These are phyloP conservation scores for Esox niger DNA, from an alignment of 2,113 vertebrate species.

Conservation along the genomic window DNA sequence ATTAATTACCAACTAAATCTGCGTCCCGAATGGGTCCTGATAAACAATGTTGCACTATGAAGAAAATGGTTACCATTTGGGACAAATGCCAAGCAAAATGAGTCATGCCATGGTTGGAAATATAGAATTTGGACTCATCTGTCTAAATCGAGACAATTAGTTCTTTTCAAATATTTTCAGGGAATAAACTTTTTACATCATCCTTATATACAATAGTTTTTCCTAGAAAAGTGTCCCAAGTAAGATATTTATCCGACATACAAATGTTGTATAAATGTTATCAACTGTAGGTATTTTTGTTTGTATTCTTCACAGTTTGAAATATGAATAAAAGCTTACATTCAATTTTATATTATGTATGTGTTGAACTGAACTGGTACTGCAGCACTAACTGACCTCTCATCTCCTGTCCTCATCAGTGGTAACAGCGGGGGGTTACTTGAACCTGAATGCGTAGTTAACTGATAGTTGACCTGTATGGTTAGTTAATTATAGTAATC, in stretches of 20 bases:
- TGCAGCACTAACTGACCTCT: background rate
- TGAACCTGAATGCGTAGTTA: slow-evolving; percentile 8
- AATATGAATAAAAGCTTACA: slow-evolving; percentile 59
- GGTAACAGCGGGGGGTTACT: background rate
- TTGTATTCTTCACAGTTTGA: slow-evolving; percentile 80
- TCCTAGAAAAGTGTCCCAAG: slow-evolving; percentile 86
- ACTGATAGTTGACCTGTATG: slow-evolving; percentile 69
- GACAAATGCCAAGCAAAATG: slow-evolving; percentile 12
- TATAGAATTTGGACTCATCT: slow-evolving; percentile 5
- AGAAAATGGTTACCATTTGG: background rate
- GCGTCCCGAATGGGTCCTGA: background rate
- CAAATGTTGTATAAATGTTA: slow-evolving; percentile 87
- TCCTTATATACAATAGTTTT: slow-evolving; percentile 82
- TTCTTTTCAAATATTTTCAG: slow-evolving; percentile 80
- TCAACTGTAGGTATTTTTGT: slow-evolving; percentile 53
- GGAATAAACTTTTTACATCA: slow-evolving; percentile 77
- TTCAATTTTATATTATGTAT: slow-evolving; percentile 20
- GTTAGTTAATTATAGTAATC: too few relatives aligned
- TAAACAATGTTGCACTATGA: too few relatives aligned
- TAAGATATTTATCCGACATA: slow-evolving; percentile 88
- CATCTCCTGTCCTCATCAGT: too few relatives aligned
- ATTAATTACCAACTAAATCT: slow-evolving; percentile 31
- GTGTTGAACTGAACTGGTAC: slow-evolving; percentile 1
- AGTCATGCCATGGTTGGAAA: slow-evolving; percentile 10
- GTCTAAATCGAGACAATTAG: slow-evolving; percentile 68